phyloP scores from a whole-genome alignment of 30 jellyfish, hydroid and myxozoan genomes.

The Aurelia coerulea region DNA sequence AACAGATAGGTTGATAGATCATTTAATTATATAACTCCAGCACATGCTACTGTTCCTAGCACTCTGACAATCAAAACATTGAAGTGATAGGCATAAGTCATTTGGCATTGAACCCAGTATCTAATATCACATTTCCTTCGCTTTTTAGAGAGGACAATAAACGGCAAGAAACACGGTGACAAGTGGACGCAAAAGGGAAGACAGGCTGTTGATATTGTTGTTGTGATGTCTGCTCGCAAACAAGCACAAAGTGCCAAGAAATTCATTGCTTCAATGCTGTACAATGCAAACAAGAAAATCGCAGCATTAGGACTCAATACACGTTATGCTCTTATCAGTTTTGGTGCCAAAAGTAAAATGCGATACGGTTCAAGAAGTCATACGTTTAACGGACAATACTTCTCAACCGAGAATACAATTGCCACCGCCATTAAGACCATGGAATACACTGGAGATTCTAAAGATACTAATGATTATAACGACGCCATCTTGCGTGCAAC shows the following conservation, averaged over 20 bases:
- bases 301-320: constrained; percentile 64
- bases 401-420: constrained; percentile 49
- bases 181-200: constrained; percentile 71
- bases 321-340: constrained; percentile 94
- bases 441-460: constrained; percentile 80
- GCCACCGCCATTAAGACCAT: constrained; percentile 79
- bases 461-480: constrained; percentile 79
- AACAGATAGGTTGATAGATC: too few relatives aligned
- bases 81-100: too few relatives aligned
- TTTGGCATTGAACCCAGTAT: too few relatives aligned
- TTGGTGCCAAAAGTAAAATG: constrained; percentile 79
- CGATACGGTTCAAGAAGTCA: constrained; percentile 83
- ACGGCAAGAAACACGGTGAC: constrained; percentile 11
- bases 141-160: neutral
- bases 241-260: constrained; percentile 35
- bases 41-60: too few relatives aligned
- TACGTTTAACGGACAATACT: constrained; percentile 74
- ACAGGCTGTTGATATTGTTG: constrained; percentile 83
- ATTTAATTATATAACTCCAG: too few relatives aligned
- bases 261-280: constrained; percentile 55
- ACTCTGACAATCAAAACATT: too few relatives aligned
- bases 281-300: constrained; percentile 55
- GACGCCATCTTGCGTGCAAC: constrained; percentile 82
- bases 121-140: neutral
- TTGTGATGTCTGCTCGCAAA: constrained; percentile 82